Evolutionary conservation across 1,140 invertebrate genomes (phyloP), one percentile per base, ranked within the genome.

Genomic region (Bombus impatiens): DNA sequence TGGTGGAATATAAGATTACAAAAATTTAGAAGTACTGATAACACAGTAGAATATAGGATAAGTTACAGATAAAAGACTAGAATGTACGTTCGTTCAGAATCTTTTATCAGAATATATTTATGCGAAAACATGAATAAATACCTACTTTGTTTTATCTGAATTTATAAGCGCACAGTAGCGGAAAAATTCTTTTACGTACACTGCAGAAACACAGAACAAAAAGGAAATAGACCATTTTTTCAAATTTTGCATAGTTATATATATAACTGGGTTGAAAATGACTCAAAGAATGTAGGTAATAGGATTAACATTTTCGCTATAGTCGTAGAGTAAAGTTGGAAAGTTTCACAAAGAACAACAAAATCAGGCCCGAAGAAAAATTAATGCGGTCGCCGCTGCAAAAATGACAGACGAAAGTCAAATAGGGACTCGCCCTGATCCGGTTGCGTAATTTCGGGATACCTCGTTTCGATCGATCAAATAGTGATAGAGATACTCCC

Each of bases 401-500:
- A 25, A 65, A 80, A 57, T 13, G 47, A 79, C 5, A 28, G 62
- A 80, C 25, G 32, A 53, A 78, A 32, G 2, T 8, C 28, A 65
- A 71, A 10, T 15, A 18, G 42, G 18, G 42, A 35, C 28, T 9
- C 44, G 13, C 47, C 65, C 42, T 67, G 75, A 22, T 6, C 74
- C 18, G 37, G 32, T 78, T n/a, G 13, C 42, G 47, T 57, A 76
- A 57, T 86, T 89, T 67, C 59, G 40, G 25, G 32, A 42, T 28
- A 59, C 57, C 22, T 42, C 32, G 84, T 42, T 68, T 37, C 53
- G 47, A 89, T 90, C 88, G 47, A 83, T 82, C 44, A 82, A 89
- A 57, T 70, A 47, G 68, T 57, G 76, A 88, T 90, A 90, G 78
- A 83, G 78, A 79, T 80, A 82, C 35, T 87, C 57, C n/a, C 32